Percentiles rank a stretch among this genome's conserved stretches.
These are phyloP conservation scores for Garrulus glandarius DNA, from an alignment of 2,797 vertebrate species.

Conservation along the genomic window DNA sequence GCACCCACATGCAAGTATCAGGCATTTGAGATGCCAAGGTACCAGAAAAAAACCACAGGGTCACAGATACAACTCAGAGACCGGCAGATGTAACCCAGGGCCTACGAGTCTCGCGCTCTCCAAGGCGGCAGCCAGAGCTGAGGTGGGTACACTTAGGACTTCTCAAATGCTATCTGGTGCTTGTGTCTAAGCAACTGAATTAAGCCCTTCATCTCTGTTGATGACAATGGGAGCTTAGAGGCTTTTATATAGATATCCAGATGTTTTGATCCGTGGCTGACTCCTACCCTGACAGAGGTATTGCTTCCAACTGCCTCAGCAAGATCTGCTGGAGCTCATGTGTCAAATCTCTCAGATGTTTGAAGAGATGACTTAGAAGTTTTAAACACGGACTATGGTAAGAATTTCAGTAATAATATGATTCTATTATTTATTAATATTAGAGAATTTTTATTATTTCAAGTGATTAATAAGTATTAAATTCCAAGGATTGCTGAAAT, in stretches of 20 bases:
- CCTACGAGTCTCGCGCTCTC: accelerated
- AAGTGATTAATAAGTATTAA: neutral
- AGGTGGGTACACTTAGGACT: neutral
- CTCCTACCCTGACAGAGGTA: neutral
- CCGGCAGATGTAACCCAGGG: accelerated
- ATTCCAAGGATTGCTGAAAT: neutral
- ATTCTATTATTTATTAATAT: neutral
- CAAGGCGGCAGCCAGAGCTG: accelerated
- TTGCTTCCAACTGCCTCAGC: neutral
- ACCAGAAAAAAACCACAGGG: neutral
- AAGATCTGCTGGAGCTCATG: neutral
- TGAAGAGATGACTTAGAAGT: neutral
- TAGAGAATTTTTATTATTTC: neutral
- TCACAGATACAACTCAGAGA: neutral
- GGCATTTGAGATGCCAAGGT: neutral
- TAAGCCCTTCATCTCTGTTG: neutral
- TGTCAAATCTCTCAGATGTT: neutral
- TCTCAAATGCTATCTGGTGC: neutral
- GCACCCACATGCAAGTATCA: neutral
- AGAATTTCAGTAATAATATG: neutral
- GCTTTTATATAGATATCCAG: neutral
- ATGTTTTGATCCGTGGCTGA: neutral
- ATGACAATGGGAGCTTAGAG: neutral
- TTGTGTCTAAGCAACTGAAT: neutral
- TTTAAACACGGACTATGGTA: neutral